These are phyloP conservation scores for Mizuhopecten yessoensis DNA, from an alignment of 1,140 invertebrate species.

Conservation along the genomic window DNA sequence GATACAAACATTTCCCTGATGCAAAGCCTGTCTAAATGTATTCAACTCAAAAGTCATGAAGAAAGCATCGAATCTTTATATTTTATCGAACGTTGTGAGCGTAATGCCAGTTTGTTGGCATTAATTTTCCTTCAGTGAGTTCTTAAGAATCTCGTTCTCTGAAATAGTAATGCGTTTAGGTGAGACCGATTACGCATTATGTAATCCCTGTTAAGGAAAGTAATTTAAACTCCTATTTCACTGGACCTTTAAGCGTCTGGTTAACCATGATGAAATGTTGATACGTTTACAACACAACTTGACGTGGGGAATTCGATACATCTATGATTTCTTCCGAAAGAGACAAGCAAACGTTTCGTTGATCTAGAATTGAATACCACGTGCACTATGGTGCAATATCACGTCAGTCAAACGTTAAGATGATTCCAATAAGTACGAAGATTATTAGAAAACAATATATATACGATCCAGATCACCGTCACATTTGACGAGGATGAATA, in stretches of 20 bases:
- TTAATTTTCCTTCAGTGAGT: not conserved
- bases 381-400: not conserved
- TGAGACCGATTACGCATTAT: not conserved
- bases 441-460: no score
- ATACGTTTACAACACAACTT: not conserved
- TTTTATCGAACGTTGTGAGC: not conserved
- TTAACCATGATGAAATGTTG: not conserved
- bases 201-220: not conserved
- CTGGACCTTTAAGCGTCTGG: not conserved
- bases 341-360: not conserved
- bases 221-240: not conserved
- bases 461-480: no score
- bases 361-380: not conserved
- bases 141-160: not conserved
- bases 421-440: no score
- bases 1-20: no score
- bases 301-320: not conserved
- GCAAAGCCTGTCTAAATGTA: no score
- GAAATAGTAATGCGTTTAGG: not conserved
- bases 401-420: not conserved
- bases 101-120: not conserved
- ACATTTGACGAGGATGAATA: no score
- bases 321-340: not conserved
- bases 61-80: no score
- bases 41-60: no score